Base-by-base conservation (phyloP, 2,797 vertebrate species). In the Allobates femoralis region DNA sequence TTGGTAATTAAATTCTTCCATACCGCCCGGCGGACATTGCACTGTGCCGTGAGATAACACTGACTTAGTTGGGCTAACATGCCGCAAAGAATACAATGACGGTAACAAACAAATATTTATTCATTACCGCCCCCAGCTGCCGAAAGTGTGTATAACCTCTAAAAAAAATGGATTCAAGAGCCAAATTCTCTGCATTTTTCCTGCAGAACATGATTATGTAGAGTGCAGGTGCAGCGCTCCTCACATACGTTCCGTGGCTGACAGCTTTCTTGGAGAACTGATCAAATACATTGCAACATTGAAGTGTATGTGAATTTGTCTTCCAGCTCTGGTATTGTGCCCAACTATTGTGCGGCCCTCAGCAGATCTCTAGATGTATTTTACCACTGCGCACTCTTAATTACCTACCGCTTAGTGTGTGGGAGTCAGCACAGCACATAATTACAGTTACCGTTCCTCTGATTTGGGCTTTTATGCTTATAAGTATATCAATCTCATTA, bases 111-210 rank as follows among this genome's bases (percentile, higher is more conserved):
- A 58, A 80, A 78, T 78, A 69, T 79, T 85, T 77, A 32, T 55
- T 85, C 83, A 67, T 19, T 56, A 34, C 67, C 75, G 74, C 83
- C 74, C 74, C 75, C 83, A 78, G 75, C 74, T 78, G 83, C 46
- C 41, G 37, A 77, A 56, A 78, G 21, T 30, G 21, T 8, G 50
- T 62, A 79, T 80, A 6, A 79, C 34, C 32, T 56, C 21, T 37
- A 15, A 58, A 58, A 58, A 58, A 78, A 23, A 21, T 19, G 1
- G 37, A 78, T 58, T 34, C 75, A 12, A 12, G 30, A 77, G 75
- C 51, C 75, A 77, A 19, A 55, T 77, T 34, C 21, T 34, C 32
- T 56, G 55, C 30, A 78, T 78, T 58, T 30, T 56, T 37, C 18
- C 18, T 77, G 23, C 26, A 50, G 5, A 23, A 74, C 23, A 26